Base-by-base conservation (phyloP, 2,888 invertebrate genomes). In the Cosmia trapezina region DNA sequence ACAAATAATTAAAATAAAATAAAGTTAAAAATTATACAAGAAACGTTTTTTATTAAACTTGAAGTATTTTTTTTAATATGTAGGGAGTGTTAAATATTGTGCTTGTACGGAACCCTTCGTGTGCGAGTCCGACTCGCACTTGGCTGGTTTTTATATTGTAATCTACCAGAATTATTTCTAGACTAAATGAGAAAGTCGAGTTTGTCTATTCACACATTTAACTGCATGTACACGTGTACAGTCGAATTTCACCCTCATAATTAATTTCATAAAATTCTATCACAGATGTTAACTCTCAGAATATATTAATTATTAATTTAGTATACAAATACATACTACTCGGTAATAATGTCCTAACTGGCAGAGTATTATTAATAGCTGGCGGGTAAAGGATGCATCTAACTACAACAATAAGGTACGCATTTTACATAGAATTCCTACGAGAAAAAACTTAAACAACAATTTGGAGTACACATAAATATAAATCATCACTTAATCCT, bases 241-340 rank as follows among this genome's bases (percentile, higher is more conserved):
- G 66, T 74, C 69, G 12, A 67, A 69, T 62, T 60, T 80, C 73
- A 78, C 76, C 69, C 70, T 83, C 80, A 72, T 80, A 77, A 60
- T 66, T 66, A 74, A 85, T 78, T 83, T 81, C 75, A 85, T 61
- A 82, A 86, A 79, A 81, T 86, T 88, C 88, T 89, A 89, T 89
- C 89, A 89, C 89, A 89, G 89, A 85, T 89, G 85, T 86, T 87
- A 83, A 75, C 70, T 60, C 63, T 78, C 85, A 74, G 61, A 80
- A 74, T 77, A 77, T 62, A 73, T 65, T 78, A 75, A 74, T 72
- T 76, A 74, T 57, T 83, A 67, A 64, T 73, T 79, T 76, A 80
- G 61, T 75, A 71, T 67, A 76, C 63, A 71, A 78, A 71, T 67
- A 76, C 63, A 71, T 63, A 69, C 76, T 81, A 75, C 56, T 67